Evolutionary conservation across 2,113 vertebrate genomes (phyloP).

Genomic region (Paramisgurnus dabryanus): DNA sequence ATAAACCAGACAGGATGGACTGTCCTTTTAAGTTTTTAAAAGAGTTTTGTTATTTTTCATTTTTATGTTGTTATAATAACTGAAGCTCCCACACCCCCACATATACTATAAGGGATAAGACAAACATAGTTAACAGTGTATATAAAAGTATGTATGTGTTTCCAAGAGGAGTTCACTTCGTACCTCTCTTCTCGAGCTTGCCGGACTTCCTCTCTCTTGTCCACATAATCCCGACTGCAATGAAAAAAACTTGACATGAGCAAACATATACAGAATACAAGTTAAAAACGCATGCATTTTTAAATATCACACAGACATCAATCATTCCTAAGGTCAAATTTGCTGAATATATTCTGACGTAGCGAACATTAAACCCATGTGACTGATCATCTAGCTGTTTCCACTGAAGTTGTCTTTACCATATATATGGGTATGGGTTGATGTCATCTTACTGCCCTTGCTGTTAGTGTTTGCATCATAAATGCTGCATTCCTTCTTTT

Average conservation of each 20-base stretch:
- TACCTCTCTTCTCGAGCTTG: constrained; percentile 95
- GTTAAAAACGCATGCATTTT: background rate
- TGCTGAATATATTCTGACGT: no score
- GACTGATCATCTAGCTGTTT: no score
- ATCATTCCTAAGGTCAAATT: no score
- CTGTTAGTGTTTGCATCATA: no score
- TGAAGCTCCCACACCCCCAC: no score
- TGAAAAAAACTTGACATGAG: constrained; percentile 45
- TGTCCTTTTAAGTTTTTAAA: background rate
- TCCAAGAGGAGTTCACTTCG: background rate
- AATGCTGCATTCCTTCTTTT: no score
- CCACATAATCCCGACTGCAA: constrained; percentile 85
- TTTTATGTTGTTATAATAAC: background rate
- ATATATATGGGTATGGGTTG: no score
- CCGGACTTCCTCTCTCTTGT: constrained; percentile 89
- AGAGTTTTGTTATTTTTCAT: background rate
- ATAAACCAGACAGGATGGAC: background rate
- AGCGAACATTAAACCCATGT: no score
- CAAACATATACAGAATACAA: background rate
- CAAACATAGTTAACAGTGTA: no score
- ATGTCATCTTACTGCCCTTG: no score
- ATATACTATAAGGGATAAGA: no score
- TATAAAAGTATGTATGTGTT: background rate
- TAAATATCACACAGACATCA: background rate
- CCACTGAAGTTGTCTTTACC: no score